These are phyloP conservation scores for Sisyra terminalis DNA, from an alignment of 2,888 invertebrate species.

Conservation along the genomic window DNA sequence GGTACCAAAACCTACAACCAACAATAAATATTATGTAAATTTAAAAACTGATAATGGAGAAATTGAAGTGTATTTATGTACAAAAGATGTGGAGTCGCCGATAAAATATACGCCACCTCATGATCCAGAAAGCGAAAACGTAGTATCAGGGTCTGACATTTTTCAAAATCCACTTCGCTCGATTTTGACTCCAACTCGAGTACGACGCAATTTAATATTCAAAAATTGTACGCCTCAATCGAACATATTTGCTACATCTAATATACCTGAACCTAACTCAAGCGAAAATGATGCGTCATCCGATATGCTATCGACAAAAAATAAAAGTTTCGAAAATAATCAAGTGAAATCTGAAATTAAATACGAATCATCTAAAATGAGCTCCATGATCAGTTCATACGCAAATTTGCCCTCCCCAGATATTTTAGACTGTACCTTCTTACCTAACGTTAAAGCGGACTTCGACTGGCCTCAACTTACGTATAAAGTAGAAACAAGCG, in stretches of 20 bases:
- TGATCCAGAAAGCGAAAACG: slow-evolving; percentile 34
- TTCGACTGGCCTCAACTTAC: slow-evolving; percentile 6
- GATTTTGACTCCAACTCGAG: slow-evolving; percentile 6
- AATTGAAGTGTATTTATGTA: slow-evolving; percentile 91
- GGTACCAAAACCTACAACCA: slow-evolving; percentile 45
- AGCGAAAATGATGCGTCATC: background rate
- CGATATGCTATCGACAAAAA: background rate
- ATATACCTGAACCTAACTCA: background rate
- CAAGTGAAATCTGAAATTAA: no score
- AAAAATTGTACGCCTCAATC: slow-evolving; percentile 8
- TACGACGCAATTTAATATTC: slow-evolving; percentile 8
- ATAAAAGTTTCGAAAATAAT: background rate
- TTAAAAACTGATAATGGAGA: slow-evolving; percentile 81
- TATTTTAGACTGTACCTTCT: background rate
- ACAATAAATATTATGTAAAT: slow-evolving; percentile 62
- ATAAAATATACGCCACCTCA: slow-evolving; percentile 15
- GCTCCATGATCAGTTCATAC: no score
- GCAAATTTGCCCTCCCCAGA: background rate
- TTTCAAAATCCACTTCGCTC: slow-evolving; percentile 7
- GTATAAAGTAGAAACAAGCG: slow-evolving; percentile 1
- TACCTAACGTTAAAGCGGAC: slow-evolving; percentile 6
- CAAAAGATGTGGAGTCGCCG: slow-evolving; percentile 37
- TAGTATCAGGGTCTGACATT: slow-evolving; percentile 41
- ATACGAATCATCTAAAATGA: no score
- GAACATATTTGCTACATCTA: slow-evolving; percentile 6